Evolutionary conservation across 2,888 invertebrate genomes (phyloP).

Genomic region (Flexamia atlantica): DNA sequence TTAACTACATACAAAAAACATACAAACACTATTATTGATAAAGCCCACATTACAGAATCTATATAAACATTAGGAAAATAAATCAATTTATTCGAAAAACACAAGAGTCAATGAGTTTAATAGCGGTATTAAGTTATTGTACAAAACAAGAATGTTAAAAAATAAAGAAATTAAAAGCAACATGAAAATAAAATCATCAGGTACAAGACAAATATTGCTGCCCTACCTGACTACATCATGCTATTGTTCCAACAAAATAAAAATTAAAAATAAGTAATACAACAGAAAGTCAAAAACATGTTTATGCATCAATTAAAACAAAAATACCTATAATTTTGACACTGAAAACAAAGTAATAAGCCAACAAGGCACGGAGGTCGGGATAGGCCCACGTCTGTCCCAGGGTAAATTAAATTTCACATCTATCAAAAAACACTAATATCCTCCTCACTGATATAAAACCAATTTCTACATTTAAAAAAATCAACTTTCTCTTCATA

Average conservation of each 20-base stretch:
- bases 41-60: too few species aligned
- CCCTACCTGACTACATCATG: conserved; percentile 25
- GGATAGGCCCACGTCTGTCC: conserved; percentile 25
- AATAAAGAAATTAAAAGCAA: background rate
- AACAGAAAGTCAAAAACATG: background rate
- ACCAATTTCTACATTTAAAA: conserved; percentile 35
- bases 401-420: conserved; percentile 38
- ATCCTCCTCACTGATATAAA: conserved; percentile 43
- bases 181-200: conserved; percentile 18
- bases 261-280: background rate
- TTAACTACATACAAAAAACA: too few species aligned
- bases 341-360: conserved; percentile 14
- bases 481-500: conserved; percentile 19
- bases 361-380: conserved; percentile 52
- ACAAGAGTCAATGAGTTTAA: conserved; percentile 28
- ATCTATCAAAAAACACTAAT: conserved; percentile 30
- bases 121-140: conserved; percentile 45
- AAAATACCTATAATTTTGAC: background rate
- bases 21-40: too few species aligned
- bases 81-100: conserved; percentile 2
- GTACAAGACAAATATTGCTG: conserved; percentile 52
- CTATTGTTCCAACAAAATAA: background rate
- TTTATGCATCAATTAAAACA: background rate
- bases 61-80: background rate
- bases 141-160: conserved; percentile 44